Evolutionary conservation across 2,888 invertebrate genomes (phyloP), one percentile per base, ranked within the genome.

Genomic region (Drosophila affinis): DNA sequence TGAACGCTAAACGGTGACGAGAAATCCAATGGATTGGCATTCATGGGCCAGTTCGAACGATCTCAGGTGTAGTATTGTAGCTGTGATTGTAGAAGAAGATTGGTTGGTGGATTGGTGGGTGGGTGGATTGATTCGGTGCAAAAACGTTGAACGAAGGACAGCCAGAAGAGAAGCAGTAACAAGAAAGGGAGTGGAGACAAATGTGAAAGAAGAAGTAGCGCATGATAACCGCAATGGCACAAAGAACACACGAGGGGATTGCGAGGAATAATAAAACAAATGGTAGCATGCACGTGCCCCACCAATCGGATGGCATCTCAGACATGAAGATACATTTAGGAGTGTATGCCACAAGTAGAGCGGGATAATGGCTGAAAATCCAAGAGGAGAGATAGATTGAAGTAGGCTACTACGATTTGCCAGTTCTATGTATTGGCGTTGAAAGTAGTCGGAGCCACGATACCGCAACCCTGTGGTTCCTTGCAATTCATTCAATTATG

Each of bases 401-500:
- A 81, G 75, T 77, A 73, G 80, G 72, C 79, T 72, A 76, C 80
- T 75, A 80, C 78, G 51, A 75, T 80, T 76, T 67, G 87, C 80
- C 84, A 79, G 80, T 74, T 80, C 73, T 72, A 62, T 65, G 67
- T 39, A 67, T 76, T 78, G 87, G 88, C 87, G 74, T 78, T 84
- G 78, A 72, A 77, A 62, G 86, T 80, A 82, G 78, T 76, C 75
- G 72, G 65, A 76, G 76, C 76, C 76, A 74, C 75, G 75, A 77
- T 80, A 85, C 87, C 89, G 75, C 73, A 89, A 87, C 81, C 87
- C 76, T 77, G 73, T 75, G 80, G 75, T 68, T 78, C 71, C 68
- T 78, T 84, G 79, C 73, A 82, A 72, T 77, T 85, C 85, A 89
- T 89, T 90, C 85, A 69, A n/a, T 7, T 70, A 75, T 69, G 79